Percentiles rank a stretch among this genome's conserved stretches.
These are phyloP conservation scores for Sitophilus oryzae DNA, from an alignment of 1,140 invertebrate genomes.

Conservation along the genomic window DNA sequence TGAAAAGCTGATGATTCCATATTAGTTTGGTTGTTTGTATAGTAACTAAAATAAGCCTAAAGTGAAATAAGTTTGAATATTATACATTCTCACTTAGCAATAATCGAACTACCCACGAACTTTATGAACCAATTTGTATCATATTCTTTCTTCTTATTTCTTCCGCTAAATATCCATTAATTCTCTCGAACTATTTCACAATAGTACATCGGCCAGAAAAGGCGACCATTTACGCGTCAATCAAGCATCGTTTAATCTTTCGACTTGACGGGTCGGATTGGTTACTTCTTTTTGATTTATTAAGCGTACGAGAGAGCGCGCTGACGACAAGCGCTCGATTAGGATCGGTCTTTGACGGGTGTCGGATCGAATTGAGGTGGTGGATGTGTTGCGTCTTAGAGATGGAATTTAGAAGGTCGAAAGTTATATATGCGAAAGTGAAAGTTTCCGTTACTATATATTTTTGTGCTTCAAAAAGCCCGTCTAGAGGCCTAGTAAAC, in stretches of 20 bases:
- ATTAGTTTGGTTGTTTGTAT: too few relatives aligned
- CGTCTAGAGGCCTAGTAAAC: too few relatives aligned
- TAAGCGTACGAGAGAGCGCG: conserved; percentile 29
- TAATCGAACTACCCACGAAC: conserved; percentile 8
- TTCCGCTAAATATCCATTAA: conserved; percentile 20
- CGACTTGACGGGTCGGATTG: conserved; percentile 40
- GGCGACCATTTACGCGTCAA: conserved; percentile 40
- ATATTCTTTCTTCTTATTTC: conserved; percentile 10
- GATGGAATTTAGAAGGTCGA: too few relatives aligned
- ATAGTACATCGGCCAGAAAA: conserved; percentile 18
- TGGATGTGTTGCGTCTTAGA: too few relatives aligned
- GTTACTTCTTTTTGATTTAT: conserved; percentile 38
- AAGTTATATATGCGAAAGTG: too few relatives aligned
- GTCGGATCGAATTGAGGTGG: too few relatives aligned
- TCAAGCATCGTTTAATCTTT: conserved; percentile 40
- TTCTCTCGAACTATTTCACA: conserved; percentile 19
- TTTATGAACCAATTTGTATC: conserved; percentile 3
- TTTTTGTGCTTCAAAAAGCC: too few relatives aligned
- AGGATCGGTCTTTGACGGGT: conserved; percentile 18
- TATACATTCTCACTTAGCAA: not conserved
- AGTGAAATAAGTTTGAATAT: too few relatives aligned
- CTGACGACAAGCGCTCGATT: conserved; percentile 38
- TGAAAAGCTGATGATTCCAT: too few relatives aligned
- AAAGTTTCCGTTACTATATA: too few relatives aligned
- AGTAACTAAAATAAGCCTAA: too few relatives aligned